Evolutionary conservation across 2,888 invertebrate species (phyloP).

Genomic region (Apamea anceps): DNA sequence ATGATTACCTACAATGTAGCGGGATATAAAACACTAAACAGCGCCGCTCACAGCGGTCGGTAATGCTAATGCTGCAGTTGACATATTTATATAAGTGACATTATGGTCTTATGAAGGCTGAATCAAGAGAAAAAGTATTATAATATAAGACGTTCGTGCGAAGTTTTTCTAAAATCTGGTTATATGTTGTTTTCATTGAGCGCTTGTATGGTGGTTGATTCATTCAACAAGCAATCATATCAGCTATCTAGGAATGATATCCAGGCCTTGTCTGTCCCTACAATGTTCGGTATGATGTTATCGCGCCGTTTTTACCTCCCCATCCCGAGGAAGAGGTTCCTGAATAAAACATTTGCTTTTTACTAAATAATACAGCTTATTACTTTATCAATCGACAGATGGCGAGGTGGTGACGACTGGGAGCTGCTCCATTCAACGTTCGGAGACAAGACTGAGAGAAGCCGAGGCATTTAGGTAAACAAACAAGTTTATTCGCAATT

Average conservation of each 20-base stretch:
- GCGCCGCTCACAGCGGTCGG: conserved; percentile 23
- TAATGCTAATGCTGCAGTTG: conserved; percentile 28
- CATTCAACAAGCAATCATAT: conserved; percentile 16
- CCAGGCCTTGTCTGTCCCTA: neutral
- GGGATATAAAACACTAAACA: conserved; percentile 35
- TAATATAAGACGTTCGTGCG: neutral
- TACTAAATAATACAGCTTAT: conserved; percentile 62
- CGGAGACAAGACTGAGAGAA: neutral
- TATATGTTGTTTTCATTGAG: conserved; percentile 3
- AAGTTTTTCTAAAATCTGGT: conserved; percentile 23
- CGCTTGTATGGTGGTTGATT: neutral
- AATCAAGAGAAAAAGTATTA: conserved; percentile 10
- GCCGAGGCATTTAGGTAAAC: conserved; percentile 50
- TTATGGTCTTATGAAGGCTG: conserved; percentile 6
- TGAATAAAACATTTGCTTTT: conserved; percentile 62
- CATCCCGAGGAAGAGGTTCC: conserved; percentile 21
- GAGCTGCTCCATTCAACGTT: neutral
- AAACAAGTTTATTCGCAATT: conserved; percentile 34
- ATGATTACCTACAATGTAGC: conserved; percentile 44
- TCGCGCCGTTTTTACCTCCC: conserved; percentile 50
- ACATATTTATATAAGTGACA: conserved; percentile 27
- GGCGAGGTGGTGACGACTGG: conserved; percentile 37
- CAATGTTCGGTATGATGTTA: conserved; percentile 36
- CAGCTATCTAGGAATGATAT: conserved; percentile 12
- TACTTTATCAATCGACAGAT: conserved; percentile 63